phyloP scores from a whole-genome alignment of 2,888 invertebrate species.

The Lasioglossum calceatum region DNA sequence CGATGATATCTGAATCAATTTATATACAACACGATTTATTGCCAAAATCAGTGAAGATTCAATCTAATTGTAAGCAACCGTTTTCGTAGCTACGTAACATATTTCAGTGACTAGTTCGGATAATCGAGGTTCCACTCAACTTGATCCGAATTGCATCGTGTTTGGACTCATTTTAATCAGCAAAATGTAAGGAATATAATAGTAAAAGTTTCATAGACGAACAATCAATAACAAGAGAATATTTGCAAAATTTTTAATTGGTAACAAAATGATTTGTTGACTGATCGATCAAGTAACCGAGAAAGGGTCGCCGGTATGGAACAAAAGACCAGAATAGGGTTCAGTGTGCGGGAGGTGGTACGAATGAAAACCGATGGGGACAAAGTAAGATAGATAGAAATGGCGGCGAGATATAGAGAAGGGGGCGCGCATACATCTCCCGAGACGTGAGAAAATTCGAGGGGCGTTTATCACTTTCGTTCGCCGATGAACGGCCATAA shows the following conservation, averaged over 20 bases:
- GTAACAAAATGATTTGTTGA: background rate
- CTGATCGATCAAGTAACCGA: slow-evolving; percentile 21
- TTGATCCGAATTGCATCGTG: background rate
- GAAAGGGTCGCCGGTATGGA: no score
- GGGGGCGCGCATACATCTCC: slow-evolving; percentile 38
- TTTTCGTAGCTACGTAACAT: no score
- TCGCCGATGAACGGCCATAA: slow-evolving; percentile 40
- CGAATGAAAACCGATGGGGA: slow-evolving; percentile 28
- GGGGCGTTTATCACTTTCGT: slow-evolving; percentile 49
- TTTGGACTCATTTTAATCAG: background rate
- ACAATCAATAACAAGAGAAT: background rate
- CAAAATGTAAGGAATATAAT: background rate
- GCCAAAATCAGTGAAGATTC: no score
- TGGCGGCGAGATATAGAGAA: slow-evolving; percentile 3
- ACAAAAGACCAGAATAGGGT: background rate
- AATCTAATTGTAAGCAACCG: no score
- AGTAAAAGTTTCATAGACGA: background rate
- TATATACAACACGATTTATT: no score
- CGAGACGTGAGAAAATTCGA: slow-evolving; percentile 56
- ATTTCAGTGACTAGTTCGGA: background rate
- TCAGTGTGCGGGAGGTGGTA: background rate
- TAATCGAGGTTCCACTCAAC: background rate
- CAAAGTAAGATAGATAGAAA: slow-evolving; percentile 47
- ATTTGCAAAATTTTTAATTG: background rate
- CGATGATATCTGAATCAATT: no score